Evolutionary conservation across 2,797 vertebrate genomes (phyloP).

Genomic region (Trichosurus vulpecula): DNA sequence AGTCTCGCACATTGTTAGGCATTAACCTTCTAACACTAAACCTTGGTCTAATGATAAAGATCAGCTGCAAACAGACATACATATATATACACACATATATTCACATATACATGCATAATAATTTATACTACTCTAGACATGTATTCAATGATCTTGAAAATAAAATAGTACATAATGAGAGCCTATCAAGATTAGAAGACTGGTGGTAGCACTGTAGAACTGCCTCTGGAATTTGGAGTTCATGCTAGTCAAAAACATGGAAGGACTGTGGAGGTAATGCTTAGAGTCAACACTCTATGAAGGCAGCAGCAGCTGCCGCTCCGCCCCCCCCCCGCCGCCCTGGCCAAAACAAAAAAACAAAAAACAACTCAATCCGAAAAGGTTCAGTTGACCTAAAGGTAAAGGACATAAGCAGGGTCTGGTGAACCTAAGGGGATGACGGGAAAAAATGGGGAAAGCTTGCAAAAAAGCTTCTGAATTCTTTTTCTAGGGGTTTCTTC

Average conservation of each 20-base stretch:
- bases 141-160: neutral
- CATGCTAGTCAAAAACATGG: neutral
- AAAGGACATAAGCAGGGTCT: too few relatives aligned
- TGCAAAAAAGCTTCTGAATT: neutral
- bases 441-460: neutral
- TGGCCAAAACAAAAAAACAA: too few relatives aligned
- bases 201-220: neutral
- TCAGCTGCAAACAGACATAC: neutral
- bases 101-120: neutral
- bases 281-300: neutral
- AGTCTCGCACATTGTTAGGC: neutral
- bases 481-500: neutral
- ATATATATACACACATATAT: too few relatives aligned
- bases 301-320: too few relatives aligned
- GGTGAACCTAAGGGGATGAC: too few relatives aligned
- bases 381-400: neutral
- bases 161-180: accelerated
- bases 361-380: neutral
- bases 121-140: neutral
- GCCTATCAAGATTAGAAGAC: neutral
- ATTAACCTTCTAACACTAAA: neutral
- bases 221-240: neutral
- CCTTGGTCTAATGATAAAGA: neutral
- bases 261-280: neutral
- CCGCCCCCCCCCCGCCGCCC: accelerated